These are phyloP conservation scores for Lycodopsis pacificus DNA, from an alignment of 2,797 vertebrate species.

Conservation along the genomic window DNA sequence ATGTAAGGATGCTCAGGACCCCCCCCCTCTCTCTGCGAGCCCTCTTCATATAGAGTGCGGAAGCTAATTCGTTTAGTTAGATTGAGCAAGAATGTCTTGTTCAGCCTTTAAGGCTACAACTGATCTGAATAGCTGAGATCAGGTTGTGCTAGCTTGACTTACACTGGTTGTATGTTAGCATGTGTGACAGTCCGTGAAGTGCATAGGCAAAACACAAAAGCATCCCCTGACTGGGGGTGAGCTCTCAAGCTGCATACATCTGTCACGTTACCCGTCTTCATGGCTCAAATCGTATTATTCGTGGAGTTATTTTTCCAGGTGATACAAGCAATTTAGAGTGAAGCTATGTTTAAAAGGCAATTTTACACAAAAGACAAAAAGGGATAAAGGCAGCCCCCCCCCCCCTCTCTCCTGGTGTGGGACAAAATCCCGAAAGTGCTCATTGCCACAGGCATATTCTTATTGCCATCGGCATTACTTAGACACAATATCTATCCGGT, in stretches of 20 bases:
- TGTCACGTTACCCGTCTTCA: not conserved
- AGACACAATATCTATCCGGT: not conserved
- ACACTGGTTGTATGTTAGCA: not conserved
- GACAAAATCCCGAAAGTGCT: conserved; percentile 14
- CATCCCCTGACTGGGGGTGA: not conserved
- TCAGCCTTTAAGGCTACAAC: not conserved
- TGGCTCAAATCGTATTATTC: not conserved
- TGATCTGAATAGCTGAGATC: not conserved
- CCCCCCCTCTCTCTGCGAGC: not conserved
- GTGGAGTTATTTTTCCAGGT: not conserved
- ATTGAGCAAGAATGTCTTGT: not conserved
- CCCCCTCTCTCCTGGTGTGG: not conserved
- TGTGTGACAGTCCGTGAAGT: conserved; percentile 5
- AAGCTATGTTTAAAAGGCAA: not conserved
- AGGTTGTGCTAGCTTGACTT: not conserved
- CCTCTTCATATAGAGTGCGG: not conserved
- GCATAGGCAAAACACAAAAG: not conserved
- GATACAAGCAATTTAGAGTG: not conserved
- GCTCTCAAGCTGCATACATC: not conserved
- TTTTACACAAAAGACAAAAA: conserved; percentile 5
- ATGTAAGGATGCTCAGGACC: not conserved
- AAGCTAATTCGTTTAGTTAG: not conserved
- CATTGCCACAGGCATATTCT: conserved; percentile 23
- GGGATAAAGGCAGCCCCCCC: not conserved
- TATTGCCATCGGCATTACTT: not conserved